Evolutionary conservation across 2,113 vertebrate genomes (phyloP).

Genomic region (Tachycineta bicolor): DNA sequence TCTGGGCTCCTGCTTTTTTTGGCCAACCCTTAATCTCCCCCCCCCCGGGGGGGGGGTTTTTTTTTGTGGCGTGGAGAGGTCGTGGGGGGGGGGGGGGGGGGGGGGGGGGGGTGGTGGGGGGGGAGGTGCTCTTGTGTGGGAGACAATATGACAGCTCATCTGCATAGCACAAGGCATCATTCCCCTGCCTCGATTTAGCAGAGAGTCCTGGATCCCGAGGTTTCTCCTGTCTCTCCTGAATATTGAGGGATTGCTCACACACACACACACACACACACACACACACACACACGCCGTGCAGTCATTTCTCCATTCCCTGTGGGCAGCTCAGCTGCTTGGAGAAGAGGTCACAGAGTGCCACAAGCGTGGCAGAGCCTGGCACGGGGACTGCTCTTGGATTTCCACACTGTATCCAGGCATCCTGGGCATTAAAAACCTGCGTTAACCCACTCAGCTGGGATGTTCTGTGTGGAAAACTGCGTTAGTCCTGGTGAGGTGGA

Average conservation of each 20-base stretch:
- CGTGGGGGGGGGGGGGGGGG: too few species aligned
- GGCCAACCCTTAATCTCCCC: slow-evolving; percentile 16
- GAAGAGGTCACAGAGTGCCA: not conserved
- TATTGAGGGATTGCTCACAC: slow-evolving; percentile 13
- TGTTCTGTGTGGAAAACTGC: accelerated
- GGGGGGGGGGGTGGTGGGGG: too few species aligned
- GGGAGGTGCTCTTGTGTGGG: slow-evolving; percentile 53
- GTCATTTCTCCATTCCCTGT: not conserved
- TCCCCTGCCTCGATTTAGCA: slow-evolving; percentile 36
- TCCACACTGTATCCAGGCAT: not conserved
- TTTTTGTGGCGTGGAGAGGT: too few species aligned
- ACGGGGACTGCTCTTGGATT: not conserved
- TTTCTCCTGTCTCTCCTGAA: not conserved
- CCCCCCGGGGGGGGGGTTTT: too few species aligned
- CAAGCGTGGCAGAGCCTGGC: accelerated
- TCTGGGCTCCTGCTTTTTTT: slow-evolving; percentile 36
- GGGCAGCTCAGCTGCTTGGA: not conserved
- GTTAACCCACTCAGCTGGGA: accelerated
- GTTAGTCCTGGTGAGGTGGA: not conserved
- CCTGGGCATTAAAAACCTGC: not conserved
- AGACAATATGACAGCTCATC: slow-evolving; percentile 66
- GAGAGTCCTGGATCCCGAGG: slow-evolving; percentile 8
- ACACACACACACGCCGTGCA: not conserved
- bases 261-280: not conserved
- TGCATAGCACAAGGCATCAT: slow-evolving; percentile 55